These are phyloP conservation scores for Helicoverpa zea DNA, from an alignment of 1,140 invertebrate species.

Conservation along the genomic window DNA sequence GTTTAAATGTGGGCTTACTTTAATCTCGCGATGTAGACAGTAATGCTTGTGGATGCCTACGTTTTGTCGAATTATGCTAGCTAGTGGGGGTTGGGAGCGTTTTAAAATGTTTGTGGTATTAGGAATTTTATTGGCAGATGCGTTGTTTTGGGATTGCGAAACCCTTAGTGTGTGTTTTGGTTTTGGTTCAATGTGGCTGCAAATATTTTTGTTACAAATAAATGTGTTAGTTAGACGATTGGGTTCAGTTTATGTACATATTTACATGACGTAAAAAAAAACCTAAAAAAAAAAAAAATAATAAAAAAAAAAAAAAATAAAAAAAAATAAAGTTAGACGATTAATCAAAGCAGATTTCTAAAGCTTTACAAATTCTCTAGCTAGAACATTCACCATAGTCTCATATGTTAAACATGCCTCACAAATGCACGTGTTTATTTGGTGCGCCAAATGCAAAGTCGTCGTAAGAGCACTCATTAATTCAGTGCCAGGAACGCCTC, in stretches of 20 bases:
- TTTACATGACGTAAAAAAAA: too few relatives aligned
- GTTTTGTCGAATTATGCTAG: slow-evolving; percentile 34
- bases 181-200: too few relatives aligned
- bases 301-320: too few relatives aligned
- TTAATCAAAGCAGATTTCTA: neutral
- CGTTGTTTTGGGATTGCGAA: too few relatives aligned
- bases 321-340: too few relatives aligned
- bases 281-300: too few relatives aligned
- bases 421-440: slow-evolving; percentile 41
- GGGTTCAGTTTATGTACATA: too few relatives aligned
- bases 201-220: too few relatives aligned
- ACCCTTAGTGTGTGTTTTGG: too few relatives aligned
- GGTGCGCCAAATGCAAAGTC: slow-evolving; percentile 30
- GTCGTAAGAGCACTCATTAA: slow-evolving; percentile 56
- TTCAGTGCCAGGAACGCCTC: slow-evolving; percentile 48
- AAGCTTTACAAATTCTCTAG: neutral
- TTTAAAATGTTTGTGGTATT: neutral
- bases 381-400: neutral
- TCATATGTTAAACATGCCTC: slow-evolving; percentile 29
- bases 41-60: slow-evolving; percentile 52
- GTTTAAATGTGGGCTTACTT: slow-evolving; percentile 82
- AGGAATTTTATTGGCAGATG: neutral
- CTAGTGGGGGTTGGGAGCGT: slow-evolving; percentile 24
- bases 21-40: slow-evolving; percentile 74
- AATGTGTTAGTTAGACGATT: neutral